Conservation (phyloP, 2,888 invertebrate species). For the Resseliella maxima region DNA sequence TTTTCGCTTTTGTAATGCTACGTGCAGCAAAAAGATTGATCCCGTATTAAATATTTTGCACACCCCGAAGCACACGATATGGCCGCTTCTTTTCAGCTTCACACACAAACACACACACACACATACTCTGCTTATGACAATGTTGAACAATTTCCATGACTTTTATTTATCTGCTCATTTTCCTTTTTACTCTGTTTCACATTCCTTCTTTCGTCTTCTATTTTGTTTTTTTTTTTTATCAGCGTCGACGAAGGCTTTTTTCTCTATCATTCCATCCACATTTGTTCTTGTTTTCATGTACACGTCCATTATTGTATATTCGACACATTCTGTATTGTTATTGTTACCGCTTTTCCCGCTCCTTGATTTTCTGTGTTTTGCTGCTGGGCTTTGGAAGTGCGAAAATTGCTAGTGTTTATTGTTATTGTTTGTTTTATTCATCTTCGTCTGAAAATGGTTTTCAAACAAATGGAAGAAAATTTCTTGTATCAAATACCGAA, state of each 20-base stretch:
- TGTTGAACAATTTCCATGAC: conserved; percentile 10
- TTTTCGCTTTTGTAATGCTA: background rate
- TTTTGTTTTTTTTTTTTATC: background rate
- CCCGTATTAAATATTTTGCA: conserved; percentile 19
- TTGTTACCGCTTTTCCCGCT: conserved; percentile 27
- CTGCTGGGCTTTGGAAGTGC: conserved; percentile 21
- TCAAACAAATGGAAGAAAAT: background rate
- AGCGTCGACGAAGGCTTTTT: background rate
- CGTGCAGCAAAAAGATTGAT: conserved; percentile 15
- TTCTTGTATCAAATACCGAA: conserved; percentile 22
- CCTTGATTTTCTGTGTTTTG: background rate
- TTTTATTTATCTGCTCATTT: conserved; percentile 41
- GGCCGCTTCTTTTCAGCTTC: background rate
- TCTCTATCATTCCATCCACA: background rate
- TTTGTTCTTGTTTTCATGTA: conserved; percentile 2
- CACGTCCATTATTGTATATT: conserved; percentile 36
- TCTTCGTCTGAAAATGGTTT: background rate
- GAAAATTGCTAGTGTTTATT: background rate
- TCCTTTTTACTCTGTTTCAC: background rate
- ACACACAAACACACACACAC: too few species aligned
- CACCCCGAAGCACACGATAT: conserved; percentile 9
- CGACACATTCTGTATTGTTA: conserved; percentile 46
- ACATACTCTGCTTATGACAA: background rate
- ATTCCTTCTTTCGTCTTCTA: background rate
- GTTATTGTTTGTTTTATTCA: conserved; percentile 51